Percentiles rank a stretch among this genome's conserved stretches.
Evolutionary conservation across 2,888 invertebrate species (phyloP).

Genomic region (Odontomyia ornata): DNA sequence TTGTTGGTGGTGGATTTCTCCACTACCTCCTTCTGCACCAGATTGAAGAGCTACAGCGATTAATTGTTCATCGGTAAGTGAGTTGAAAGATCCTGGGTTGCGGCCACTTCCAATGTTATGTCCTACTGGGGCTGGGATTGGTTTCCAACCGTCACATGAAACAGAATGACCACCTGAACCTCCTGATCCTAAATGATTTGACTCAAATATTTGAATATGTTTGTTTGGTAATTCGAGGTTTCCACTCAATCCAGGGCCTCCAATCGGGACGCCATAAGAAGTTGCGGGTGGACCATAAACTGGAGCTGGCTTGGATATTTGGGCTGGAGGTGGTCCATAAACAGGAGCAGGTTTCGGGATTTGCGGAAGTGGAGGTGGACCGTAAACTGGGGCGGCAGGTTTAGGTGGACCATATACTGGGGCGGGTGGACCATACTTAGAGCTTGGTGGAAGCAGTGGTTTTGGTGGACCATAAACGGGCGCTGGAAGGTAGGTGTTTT

Average conservation of each 20-base stretch:
- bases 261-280: slow-evolving; percentile 38
- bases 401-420: slow-evolving; percentile 63
- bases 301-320: slow-evolving; percentile 46
- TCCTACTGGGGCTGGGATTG: slow-evolving; percentile 75
- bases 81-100: slow-evolving; percentile 53
- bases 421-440: slow-evolving; percentile 59
- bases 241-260: slow-evolving; percentile 16
- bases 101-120: slow-evolving; percentile 46
- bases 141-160: slow-evolving; percentile 84
- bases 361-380: slow-evolving; percentile 48
- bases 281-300: slow-evolving; percentile 51
- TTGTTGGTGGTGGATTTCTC: slow-evolving; percentile 45
- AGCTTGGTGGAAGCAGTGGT: slow-evolving; percentile 54
- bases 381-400: slow-evolving; percentile 53
- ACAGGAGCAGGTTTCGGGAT: slow-evolving; percentile 49
- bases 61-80: slow-evolving; percentile 60
- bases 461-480: slow-evolving; percentile 63
- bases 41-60: slow-evolving; percentile 61
- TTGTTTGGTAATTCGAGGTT: slow-evolving; percentile 31
- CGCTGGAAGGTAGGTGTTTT: slow-evolving; percentile 63
- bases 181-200: slow-evolving; percentile 56
- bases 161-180: slow-evolving; percentile 60
- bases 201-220: slow-evolving; percentile 53
- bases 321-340: slow-evolving; percentile 49
- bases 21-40: slow-evolving; percentile 51